Conservation (phyloP, 2,888 invertebrate genomes). For the Tetragonula carbonaria region DNA sequence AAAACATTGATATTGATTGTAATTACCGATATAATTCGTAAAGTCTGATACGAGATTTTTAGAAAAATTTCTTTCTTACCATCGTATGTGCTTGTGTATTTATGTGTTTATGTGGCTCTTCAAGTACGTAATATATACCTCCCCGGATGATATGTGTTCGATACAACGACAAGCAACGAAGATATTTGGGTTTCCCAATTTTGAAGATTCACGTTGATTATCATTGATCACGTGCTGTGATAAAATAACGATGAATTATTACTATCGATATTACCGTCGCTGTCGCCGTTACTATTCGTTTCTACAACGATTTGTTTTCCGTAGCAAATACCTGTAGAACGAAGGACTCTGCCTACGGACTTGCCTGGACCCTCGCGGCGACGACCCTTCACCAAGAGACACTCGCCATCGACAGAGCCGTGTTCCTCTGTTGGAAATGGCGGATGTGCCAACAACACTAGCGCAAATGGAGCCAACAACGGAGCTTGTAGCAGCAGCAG, state of each 20-base stretch:
- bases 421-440: constrained; percentile 93
- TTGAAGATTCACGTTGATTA: no score
- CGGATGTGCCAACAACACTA: constrained; percentile 87
- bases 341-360: constrained; percentile 91
- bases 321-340: constrained; percentile 85
- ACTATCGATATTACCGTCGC: neutral
- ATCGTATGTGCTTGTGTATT: no score
- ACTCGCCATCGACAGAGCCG: constrained; percentile 90
- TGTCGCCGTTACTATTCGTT: neutral
- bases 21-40: no score
- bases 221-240: neutral
- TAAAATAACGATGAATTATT: neutral
- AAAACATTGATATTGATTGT: no score
- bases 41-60: no score
- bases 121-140: no score
- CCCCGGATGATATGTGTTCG: no score
- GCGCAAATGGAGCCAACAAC: constrained; percentile 86
- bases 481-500: constrained; percentile 92
- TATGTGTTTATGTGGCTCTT: no score
- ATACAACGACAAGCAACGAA: no score
- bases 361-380: constrained; percentile 85
- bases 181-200: no score
- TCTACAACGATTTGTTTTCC: constrained; percentile 21
- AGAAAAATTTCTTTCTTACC: no score
- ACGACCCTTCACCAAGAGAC: constrained; percentile 83